Evolutionary conservation across 2,113 vertebrate genomes (phyloP).

Genomic region (Tragelaphus scriptus): DNA sequence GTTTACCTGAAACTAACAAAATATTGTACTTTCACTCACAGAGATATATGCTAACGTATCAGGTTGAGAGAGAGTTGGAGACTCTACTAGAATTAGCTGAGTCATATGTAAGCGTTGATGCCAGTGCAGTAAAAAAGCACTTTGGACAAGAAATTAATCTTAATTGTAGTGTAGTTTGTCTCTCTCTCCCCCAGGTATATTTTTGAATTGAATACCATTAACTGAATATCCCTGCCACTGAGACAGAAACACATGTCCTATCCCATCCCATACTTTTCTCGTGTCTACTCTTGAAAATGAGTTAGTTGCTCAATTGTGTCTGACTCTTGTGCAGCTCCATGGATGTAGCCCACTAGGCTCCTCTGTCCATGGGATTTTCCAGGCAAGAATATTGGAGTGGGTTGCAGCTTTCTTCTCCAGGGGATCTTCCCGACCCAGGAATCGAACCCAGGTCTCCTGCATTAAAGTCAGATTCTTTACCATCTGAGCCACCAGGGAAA

Average conservation of each 20-base stretch:
- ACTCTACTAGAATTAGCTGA: no score
- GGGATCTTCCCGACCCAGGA: background rate
- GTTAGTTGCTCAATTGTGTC: background rate
- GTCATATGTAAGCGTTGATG: background rate
- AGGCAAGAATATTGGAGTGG: background rate
- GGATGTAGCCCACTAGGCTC: background rate
- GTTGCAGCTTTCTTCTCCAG: background rate
- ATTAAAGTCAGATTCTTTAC: background rate
- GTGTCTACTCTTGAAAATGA: background rate
- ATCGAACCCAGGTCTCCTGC: background rate
- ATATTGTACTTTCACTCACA: background rate
- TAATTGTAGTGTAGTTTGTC: background rate
- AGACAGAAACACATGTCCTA: background rate
- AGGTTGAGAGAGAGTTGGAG: background rate
- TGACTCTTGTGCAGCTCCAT: background rate
- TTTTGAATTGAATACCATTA: background rate
- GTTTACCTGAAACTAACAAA: background rate
- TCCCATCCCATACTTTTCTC: fast-evolving
- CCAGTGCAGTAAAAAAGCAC: background rate
- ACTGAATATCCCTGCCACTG: background rate
- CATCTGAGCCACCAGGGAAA: background rate
- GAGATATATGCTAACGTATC: background rate
- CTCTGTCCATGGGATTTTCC: background rate
- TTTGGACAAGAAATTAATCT: background rate
- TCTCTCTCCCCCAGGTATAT: background rate